A percentile compares a stretch with the other conserved stretches of the same genome.
Conservation (phyloP, 2,797 vertebrate genomes). For the Acrossocheilus wenchowensis region DNA sequence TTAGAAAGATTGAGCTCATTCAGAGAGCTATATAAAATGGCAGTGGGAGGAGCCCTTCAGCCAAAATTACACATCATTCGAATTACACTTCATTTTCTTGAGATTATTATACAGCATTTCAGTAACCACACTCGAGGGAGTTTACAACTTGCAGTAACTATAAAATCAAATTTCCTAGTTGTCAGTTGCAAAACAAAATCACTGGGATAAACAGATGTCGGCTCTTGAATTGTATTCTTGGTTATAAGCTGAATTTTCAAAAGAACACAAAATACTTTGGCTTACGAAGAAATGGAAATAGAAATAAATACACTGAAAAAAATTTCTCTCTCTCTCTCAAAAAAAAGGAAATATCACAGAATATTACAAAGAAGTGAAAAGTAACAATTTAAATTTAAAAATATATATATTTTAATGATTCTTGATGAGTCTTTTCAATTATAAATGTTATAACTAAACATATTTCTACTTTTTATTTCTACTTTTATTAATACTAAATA, state of each 20-base stretch:
- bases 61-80: constrained; percentile 38
- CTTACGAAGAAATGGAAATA: not conserved
- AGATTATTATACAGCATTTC: constrained; percentile 28
- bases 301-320: not conserved
- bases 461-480: not conserved
- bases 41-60: constrained; percentile 3
- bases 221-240: not conserved
- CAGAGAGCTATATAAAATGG: constrained; percentile 13
- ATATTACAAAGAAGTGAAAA: not conserved
- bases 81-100: constrained; percentile 34
- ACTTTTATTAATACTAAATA: not conserved
- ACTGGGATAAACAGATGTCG: not conserved
- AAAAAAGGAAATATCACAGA: not conserved
- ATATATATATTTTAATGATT: not conserved
- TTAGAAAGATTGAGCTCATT: constrained; percentile 33
- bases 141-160: constrained; percentile 2
- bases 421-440: not conserved
- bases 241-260: not conserved
- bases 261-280: not conserved
- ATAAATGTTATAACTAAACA: not conserved
- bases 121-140: constrained; percentile 18
- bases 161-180: not conserved
- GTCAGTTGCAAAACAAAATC: not conserved
- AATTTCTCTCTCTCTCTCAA: too few species aligned
- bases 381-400: too few species aligned